Percentiles rank a stretch among this genome's conserved stretches.
phyloP scores from a whole-genome alignment of 2,797 vertebrate genomes.

The Poeciliopsis gracilis region DNA sequence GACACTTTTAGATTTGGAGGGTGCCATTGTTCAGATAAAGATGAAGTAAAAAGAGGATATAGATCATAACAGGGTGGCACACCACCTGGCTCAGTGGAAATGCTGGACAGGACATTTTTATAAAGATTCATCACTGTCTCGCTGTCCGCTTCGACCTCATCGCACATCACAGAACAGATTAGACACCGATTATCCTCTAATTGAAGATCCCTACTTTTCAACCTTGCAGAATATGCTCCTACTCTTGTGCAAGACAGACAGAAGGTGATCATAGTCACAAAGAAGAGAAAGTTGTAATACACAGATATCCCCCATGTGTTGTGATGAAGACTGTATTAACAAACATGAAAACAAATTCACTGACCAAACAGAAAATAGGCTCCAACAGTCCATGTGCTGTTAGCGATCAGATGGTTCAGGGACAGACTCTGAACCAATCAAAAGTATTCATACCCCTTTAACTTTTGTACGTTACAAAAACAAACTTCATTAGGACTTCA shows the following conservation, averaged over 20 bases:
- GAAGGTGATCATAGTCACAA: constrained; percentile 48
- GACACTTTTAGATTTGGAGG: neutral
- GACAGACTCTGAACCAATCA: neutral
- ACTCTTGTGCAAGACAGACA: constrained; percentile 54
- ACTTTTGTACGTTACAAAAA: neutral
- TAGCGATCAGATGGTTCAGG: neutral
- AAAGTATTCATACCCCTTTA: neutral
- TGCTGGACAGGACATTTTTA: constrained; percentile 74
- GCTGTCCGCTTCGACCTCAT: constrained; percentile 81
- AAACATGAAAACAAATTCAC: neutral
- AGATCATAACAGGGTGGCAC: constrained; percentile 41
- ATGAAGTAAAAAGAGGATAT: constrained; percentile 35
- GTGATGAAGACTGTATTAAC: constrained; percentile 18
- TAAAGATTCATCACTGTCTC: constrained; percentile 81
- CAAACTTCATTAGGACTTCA: neutral
- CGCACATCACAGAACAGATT: constrained; percentile 79
- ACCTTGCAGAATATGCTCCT: constrained; percentile 74
- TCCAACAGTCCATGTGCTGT: constrained; percentile 12
- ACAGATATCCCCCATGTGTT: constrained; percentile 24
- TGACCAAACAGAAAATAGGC: constrained; percentile 23
- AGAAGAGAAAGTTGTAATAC: constrained; percentile 21
- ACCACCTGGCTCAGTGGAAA: constrained; percentile 63
- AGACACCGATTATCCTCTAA: constrained; percentile 80
- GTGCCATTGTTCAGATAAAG: constrained; percentile 8
- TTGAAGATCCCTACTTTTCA: constrained; percentile 78